Evolutionary conservation across 2,888 invertebrate genomes (phyloP).

Genomic region (Galerucella pusilla): DNA sequence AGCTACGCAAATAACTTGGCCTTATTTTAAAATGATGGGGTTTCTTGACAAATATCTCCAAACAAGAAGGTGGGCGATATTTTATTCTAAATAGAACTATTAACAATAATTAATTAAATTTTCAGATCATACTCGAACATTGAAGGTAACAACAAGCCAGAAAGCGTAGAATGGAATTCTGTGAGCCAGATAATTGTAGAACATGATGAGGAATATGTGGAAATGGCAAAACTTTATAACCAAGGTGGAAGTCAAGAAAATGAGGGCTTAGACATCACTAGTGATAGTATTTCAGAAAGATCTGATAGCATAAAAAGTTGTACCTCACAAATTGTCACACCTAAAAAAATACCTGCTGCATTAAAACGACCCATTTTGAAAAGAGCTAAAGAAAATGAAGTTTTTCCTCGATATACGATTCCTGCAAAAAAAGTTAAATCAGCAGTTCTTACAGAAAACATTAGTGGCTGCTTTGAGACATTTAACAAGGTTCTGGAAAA

Average conservation of each 20-base stretch:
- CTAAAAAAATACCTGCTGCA: not conserved
- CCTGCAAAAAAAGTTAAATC: constrained; percentile 8
- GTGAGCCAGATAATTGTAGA: not conserved
- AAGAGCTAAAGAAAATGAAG: constrained; percentile 1
- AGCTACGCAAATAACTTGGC: not conserved
- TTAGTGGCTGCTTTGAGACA: constrained; percentile 7
- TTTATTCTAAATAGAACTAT: too few relatives aligned
- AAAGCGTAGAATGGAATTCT: constrained; percentile 11
- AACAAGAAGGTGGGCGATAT: constrained; percentile 1
- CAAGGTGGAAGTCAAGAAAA: not conserved
- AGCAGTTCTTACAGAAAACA: not conserved
- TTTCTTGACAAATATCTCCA: constrained; percentile 8
- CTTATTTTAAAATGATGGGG: constrained; percentile 1
- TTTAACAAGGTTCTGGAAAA: constrained; percentile 14
- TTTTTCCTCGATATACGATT: not conserved
- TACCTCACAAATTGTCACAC: not conserved
- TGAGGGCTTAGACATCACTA: not conserved
- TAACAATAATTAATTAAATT: too few relatives aligned
- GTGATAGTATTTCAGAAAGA: not conserved
- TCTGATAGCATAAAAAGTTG: not conserved
- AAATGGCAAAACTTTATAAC: constrained; percentile 4
- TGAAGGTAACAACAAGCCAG: constrained; percentile 4
- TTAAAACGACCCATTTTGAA: not conserved
- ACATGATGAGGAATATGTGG: not conserved
- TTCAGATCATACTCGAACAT: too few relatives aligned